A percentile compares a stretch with the other conserved stretches of the same genome.
phyloP scores from a whole-genome alignment of 2,888 invertebrate species.

The Drosophila eohydei region DNA sequence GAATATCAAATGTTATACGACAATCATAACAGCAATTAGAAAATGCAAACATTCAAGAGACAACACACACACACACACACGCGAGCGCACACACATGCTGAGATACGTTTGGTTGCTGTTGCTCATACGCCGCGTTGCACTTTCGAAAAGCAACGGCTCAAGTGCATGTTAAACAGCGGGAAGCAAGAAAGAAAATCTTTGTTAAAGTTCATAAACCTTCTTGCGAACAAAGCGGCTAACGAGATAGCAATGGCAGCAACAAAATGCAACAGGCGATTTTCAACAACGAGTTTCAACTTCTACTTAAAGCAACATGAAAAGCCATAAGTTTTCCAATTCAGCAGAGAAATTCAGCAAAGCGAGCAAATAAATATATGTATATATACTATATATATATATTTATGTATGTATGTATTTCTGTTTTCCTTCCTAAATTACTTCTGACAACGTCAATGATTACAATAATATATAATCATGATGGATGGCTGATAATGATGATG shows the following conservation, averaged over 20 bases:
- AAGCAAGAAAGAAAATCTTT: conserved; percentile 68
- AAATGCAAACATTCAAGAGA: conserved; percentile 52
- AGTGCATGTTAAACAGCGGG: conserved; percentile 51
- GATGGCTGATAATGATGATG: conserved; percentile 48
- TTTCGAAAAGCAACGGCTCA: conserved; percentile 58
- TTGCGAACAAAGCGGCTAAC: conserved; percentile 60
- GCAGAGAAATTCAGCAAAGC: conserved; percentile 55
- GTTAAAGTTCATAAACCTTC: conserved; percentile 81
- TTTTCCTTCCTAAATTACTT: conserved; percentile 73
- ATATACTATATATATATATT: conserved; percentile 4
- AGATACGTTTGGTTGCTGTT: conserved; percentile 42
- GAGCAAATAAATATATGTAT: conserved; percentile 49
- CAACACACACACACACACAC: conserved; percentile 11
- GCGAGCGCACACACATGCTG: background rate
- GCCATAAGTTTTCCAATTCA: conserved; percentile 58
- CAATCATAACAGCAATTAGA: conserved; percentile 61
- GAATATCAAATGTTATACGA: conserved; percentile 4
- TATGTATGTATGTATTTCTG: conserved; percentile 7
- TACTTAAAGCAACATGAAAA: conserved; percentile 45
- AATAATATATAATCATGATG: conserved; percentile 48
- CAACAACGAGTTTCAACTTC: conserved; percentile 52
- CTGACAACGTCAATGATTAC: conserved; percentile 64
- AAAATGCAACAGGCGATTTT: conserved; percentile 25
- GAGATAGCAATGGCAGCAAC: conserved; percentile 34
- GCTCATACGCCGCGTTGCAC: conserved; percentile 75